Evolutionary conservation across 2,113 vertebrate species (phyloP).

Genomic region (Hylia prasina): DNA sequence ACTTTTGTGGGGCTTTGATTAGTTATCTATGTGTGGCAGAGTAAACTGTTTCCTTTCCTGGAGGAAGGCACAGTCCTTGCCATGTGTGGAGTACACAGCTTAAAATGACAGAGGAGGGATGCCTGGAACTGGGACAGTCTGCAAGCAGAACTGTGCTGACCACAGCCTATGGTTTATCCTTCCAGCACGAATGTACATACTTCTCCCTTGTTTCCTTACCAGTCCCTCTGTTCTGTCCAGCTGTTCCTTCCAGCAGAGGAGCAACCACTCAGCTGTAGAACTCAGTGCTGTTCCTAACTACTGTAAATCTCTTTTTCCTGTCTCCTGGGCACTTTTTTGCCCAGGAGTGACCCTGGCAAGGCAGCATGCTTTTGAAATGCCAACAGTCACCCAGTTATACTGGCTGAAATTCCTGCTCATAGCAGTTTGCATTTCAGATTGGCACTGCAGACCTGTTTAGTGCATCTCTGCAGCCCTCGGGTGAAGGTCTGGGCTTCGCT

Average conservation of each 20-base stretch:
- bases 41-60: background rate
- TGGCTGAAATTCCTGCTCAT: background rate
- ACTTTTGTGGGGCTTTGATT: background rate
- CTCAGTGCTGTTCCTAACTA: background rate
- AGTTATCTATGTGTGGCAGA: background rate
- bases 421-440: slow-evolving; percentile 24
- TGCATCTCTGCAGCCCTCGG: slow-evolving; percentile 1
- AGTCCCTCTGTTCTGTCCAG: background rate
- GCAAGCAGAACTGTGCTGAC: background rate
- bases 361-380: background rate
- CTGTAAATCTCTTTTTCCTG: background rate
- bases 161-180: background rate
- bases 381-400: background rate
- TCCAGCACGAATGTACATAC: background rate
- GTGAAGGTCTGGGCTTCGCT: slow-evolving; percentile 28
- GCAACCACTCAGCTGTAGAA: background rate
- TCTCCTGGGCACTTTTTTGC: background rate
- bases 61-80: background rate
- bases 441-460: background rate
- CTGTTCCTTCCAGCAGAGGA: background rate
- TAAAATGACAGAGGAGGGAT: background rate
- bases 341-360: background rate
- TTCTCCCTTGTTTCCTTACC: background rate
- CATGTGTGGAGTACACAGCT: background rate
- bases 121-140: background rate